phyloP scores from a whole-genome alignment of 2,797 vertebrate genomes.

The Acanthiza pusilla region DNA sequence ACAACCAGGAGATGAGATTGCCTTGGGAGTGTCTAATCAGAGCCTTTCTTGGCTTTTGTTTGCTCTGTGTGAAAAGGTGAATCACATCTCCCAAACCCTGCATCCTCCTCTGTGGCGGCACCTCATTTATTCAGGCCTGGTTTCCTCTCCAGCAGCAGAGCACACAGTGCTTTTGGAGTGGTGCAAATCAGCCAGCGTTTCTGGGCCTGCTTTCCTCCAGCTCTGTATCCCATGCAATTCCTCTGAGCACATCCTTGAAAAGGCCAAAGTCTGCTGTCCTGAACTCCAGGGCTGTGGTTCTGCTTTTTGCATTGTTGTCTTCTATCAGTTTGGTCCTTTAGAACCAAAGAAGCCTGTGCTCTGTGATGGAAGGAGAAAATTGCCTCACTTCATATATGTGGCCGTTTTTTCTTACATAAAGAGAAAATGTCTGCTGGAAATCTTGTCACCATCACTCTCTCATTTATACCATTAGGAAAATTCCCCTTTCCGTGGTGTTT shows the following conservation, averaged over 20 bases:
- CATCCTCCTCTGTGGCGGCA: neutral
- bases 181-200: neutral
- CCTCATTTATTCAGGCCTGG: neutral
- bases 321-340: neutral
- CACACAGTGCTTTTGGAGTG: neutral
- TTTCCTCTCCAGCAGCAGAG: neutral
- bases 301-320: neutral
- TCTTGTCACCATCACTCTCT: neutral
- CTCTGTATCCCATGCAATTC: neutral
- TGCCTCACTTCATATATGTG: neutral
- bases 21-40: neutral
- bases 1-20: neutral
- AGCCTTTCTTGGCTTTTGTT: neutral
- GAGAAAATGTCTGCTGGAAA: neutral
- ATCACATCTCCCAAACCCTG: neutral
- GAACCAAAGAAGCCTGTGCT: neutral
- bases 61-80: neutral
- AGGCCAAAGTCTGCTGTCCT: neutral
- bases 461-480: neutral
- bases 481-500: neutral
- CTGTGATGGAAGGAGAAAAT: neutral
- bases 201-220: neutral
- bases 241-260: neutral
- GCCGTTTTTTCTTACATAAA: neutral
- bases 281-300: neutral